Percentiles rank a stretch among this genome's conserved stretches.
Conservation (phyloP, 1,140 invertebrate species). For the Formica exsecta region DNA sequence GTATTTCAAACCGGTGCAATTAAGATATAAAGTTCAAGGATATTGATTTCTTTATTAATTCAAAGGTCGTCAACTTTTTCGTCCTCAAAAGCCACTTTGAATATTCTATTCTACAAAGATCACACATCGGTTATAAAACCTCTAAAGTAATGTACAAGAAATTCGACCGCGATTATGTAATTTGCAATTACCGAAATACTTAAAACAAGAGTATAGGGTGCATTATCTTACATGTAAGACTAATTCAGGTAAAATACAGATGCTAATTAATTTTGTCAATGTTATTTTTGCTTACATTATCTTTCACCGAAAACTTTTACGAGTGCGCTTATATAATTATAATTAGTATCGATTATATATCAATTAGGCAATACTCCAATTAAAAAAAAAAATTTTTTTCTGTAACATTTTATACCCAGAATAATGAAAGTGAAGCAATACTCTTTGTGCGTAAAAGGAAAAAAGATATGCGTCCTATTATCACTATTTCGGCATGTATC, state of each 20-base stretch:
- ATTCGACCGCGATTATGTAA: neutral
- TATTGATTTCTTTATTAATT: neutral
- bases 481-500: neutral
- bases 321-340: slow-evolving; percentile 40
- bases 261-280: slow-evolving; percentile 31
- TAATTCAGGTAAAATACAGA: slow-evolving; percentile 12
- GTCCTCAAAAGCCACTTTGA: neutral
- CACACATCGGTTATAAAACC: neutral
- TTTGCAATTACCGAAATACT: slow-evolving; percentile 29
- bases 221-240: slow-evolving; percentile 12
- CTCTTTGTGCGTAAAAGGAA: neutral
- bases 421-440: neutral
- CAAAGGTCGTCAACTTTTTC: slow-evolving; percentile 6
- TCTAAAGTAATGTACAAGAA: neutral
- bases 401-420: neutral
- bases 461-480: slow-evolving; percentile 20
- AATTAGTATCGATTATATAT: neutral
- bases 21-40: slow-evolving; percentile 14
- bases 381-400: slow-evolving; percentile 26
- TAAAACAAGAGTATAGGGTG: neutral
- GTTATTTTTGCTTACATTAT: slow-evolving; percentile 16
- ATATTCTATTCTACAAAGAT: neutral
- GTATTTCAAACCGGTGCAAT: neutral
- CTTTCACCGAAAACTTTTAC: slow-evolving; percentile 24
- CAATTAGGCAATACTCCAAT: neutral